Conservation (phyloP, 1,140 invertebrate species). For the Lepidurus arcticus region DNA sequence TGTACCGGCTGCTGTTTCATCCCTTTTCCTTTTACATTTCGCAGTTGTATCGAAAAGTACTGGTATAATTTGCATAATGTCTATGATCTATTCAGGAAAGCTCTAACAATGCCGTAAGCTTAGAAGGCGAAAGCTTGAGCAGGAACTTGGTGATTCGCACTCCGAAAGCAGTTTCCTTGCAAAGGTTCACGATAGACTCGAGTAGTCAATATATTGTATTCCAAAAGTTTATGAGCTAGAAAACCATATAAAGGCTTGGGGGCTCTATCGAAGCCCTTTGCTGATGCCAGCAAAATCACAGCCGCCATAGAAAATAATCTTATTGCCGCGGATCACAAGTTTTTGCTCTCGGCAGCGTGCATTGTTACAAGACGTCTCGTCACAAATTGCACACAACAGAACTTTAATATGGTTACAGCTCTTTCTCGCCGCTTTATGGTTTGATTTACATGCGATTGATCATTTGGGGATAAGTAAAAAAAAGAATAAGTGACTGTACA, state of each 20-base stretch:
- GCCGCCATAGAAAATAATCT: not conserved
- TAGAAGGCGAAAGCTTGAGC: not conserved
- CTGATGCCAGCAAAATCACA: not conserved
- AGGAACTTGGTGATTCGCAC: conserved; percentile 11
- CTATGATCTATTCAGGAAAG: not conserved
- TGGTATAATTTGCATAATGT: not conserved
- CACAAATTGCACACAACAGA: too few relatives aligned
- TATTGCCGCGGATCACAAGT: not conserved
- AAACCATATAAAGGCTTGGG: not conserved
- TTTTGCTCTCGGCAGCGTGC: too few relatives aligned
- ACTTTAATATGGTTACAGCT: not conserved
- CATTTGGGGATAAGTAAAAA: not conserved
- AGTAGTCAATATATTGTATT: conserved; percentile 20
- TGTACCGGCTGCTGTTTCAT: not conserved
- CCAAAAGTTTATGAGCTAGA: conserved; percentile 9
- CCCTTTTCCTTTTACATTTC: not conserved
- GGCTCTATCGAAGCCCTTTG: not conserved
- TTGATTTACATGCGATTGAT: conserved; percentile 6
- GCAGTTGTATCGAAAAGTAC: conserved; percentile 3
- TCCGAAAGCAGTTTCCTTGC: not conserved
- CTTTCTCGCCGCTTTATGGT: not conserved
- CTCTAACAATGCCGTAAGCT: not conserved
- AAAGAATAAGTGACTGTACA: not conserved
- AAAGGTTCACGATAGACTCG: not conserved
- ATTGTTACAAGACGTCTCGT: too few relatives aligned